Evolutionary conservation across 2,113 vertebrate species (phyloP), one percentile per base, ranked within the genome.

Genomic region (Guaruba guarouba): DNA sequence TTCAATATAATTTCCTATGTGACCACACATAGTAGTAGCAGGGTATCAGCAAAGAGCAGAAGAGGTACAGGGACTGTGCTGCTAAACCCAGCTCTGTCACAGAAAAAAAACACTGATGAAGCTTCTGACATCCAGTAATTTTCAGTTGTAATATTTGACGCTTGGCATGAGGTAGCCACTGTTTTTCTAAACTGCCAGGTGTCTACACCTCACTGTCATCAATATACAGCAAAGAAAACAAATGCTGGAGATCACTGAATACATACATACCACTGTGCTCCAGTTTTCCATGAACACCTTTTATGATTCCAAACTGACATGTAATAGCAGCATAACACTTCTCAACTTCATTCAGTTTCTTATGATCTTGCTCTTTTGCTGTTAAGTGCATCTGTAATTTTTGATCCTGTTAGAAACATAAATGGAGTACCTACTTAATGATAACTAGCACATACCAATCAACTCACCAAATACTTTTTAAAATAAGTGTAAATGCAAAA

Each of bases 331-430:
- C 94, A 75, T 99, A 99, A 52, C 98, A 98, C 92, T 97, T 99
- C 96, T 99, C 99, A 91, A 98, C 97, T 97, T 99, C 99, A 85
- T 96, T 98, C 88, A 99, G 93, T 86, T 99, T 99, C 86, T 98
- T 99, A 57, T 99, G 97, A 94, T 99, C 98, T 75, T 98, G 98
- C 92, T 99, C 98, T 97, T 99, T 99, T 3, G 98, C 97, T 73
- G 98, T 95, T 88, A 96, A 97, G 96, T 99, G 98, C 96, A 99
- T 95, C 59, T 98, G 97, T 23, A 99, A 86, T 86, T 99, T 99
- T 95, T 99, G 98, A 73, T 99, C 99, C 99, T 99, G 95, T 88
- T 96, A 80, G 55, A 62, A 87, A 81, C 14, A 70, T 3, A 62
- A 92, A 57, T 9, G 15, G 95, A 86, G 46, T 6, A 74, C 12